Percentiles rank a stretch among this genome's conserved stretches.
Evolutionary conservation across 2,888 invertebrate genomes (phyloP).

Genomic region (Suillia variegata): DNA sequence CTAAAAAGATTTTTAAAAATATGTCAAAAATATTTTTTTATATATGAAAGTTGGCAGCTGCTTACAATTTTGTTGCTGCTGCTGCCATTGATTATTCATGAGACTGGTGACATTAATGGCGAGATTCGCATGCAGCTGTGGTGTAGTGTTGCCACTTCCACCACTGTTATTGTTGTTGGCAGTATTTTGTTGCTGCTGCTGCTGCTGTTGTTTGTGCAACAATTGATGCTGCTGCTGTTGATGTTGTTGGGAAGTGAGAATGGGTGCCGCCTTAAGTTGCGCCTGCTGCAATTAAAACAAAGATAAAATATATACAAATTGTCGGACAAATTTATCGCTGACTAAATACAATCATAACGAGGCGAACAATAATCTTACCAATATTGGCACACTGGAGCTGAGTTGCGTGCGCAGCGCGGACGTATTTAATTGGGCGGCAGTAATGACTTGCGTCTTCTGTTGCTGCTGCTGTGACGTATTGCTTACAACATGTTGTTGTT

Average conservation of each 20-base stretch:
- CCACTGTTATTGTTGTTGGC: conserved; percentile 35
- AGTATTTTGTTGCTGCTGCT: conserved; percentile 32
- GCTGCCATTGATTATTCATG: conserved; percentile 65
- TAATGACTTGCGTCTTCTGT: conserved; percentile 41
- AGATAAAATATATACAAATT: neutral
- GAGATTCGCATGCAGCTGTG: conserved; percentile 61
- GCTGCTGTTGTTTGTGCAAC: conserved; percentile 20
- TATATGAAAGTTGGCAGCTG: neutral
- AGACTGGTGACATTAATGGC: conserved; percentile 80
- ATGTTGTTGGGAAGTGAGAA: conserved; percentile 47
- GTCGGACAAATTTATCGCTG: neutral
- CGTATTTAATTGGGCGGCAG: conserved; percentile 43
- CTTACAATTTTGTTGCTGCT: conserved; percentile 14
- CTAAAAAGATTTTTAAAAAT: conserved; percentile 2
- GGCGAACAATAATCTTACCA: conserved; percentile 66
- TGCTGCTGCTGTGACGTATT: conserved; percentile 5
- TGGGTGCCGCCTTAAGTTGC: conserved; percentile 66
- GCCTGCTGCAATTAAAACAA: conserved; percentile 65
- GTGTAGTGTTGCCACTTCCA: conserved; percentile 37
- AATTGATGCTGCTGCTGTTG: conserved; percentile 31
- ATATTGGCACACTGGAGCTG: conserved; percentile 67
- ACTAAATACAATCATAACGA: neutral
- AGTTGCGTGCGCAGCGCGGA: conserved; percentile 57
- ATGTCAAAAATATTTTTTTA: neutral
- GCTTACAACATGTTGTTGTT: conserved; percentile 39